Evolutionary conservation across 2,113 vertebrate genomes (phyloP).

Genomic region (Ciconia maguari): DNA sequence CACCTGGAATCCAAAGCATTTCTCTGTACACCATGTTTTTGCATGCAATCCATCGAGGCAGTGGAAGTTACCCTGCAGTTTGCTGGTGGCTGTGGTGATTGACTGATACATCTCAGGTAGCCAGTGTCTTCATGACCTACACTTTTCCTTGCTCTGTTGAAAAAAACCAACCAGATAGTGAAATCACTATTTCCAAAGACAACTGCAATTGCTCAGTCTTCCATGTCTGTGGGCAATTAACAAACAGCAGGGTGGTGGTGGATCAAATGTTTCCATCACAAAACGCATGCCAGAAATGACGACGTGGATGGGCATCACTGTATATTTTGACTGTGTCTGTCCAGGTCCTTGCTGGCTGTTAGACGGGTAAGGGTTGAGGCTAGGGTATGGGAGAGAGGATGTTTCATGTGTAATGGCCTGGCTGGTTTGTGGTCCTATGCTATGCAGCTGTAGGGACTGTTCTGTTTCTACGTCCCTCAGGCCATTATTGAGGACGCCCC

Average conservation of each 20-base stretch:
- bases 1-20: neutral
- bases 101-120: neutral
- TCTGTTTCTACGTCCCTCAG: neutral
- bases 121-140: neutral
- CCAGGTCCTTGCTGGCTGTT: neutral
- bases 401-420: neutral
- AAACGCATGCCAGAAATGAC: neutral
- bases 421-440: neutral
- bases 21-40: neutral
- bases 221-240: neutral
- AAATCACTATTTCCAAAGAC: neutral
- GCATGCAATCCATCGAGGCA: rapidly evolving
- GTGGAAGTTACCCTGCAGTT: neutral
- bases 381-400: neutral
- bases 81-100: neutral
- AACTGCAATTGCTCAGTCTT: neutral
- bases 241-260: neutral
- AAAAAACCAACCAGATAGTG: neutral
- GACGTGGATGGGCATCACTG: rapidly evolving
- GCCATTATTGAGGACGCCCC: neutral
- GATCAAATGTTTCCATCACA: neutral
- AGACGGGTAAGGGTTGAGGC: neutral
- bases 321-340: neutral
- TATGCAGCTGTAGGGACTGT: neutral
- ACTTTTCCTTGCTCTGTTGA: neutral